Evolutionary conservation across 2,797 vertebrate species (phyloP).

Genomic region (Sphenodon punctatus): DNA sequence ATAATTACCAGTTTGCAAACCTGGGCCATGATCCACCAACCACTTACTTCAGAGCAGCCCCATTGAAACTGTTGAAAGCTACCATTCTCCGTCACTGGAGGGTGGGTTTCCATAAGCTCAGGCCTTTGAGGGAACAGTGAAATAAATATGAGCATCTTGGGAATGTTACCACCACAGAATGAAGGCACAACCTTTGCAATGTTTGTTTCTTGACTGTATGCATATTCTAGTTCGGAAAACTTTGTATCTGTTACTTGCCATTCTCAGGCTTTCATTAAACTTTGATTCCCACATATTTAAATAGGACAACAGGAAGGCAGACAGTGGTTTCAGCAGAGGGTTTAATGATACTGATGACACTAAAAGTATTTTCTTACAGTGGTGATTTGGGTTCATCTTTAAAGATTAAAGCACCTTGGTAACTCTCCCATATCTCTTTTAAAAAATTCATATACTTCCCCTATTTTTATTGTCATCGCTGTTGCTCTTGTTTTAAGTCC

Average conservation of each 20-base stretch:
- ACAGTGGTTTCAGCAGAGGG: neutral
- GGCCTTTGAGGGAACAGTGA: neutral
- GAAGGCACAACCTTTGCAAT: neutral
- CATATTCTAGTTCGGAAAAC: slow-evolving; percentile 36
- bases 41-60: too few relatives aligned
- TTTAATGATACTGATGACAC: neutral
- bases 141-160: neutral
- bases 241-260: neutral
- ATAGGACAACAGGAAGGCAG: slow-evolving; percentile 6
- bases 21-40: too few relatives aligned
- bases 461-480: fast-evolving
- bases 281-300: slow-evolving; percentile 36
- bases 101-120: neutral
- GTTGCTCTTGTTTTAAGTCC: neutral
- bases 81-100: neutral
- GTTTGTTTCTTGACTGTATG: neutral
- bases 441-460: neutral
- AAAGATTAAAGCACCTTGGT: neutral
- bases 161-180: neutral
- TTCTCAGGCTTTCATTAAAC: slow-evolving; percentile 8
- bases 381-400: neutral
- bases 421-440: neutral
- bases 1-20: too few relatives aligned
- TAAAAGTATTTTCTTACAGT: neutral
- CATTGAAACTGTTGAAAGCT: neutral